Evolutionary conservation across 2,888 invertebrate genomes (phyloP).

Genomic region (Perdita meconis): DNA sequence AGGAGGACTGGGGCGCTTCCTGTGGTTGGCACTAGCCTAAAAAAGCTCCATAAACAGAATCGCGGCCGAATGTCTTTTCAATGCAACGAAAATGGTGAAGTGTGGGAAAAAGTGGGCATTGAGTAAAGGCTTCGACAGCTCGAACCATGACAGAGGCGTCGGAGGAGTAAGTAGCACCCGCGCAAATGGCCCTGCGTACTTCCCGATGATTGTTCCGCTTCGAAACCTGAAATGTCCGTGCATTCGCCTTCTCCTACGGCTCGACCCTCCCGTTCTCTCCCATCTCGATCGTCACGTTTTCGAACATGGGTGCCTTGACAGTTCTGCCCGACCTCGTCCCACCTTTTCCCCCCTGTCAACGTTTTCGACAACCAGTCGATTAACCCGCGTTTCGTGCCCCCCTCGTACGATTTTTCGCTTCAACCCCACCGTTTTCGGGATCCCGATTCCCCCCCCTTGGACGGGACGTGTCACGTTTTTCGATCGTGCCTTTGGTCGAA

Average conservation of each 20-base stretch:
- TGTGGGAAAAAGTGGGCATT: constrained; percentile 92
- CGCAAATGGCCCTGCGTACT: constrained; percentile 30
- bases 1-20: constrained; percentile 78
- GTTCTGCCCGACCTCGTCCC: constrained; percentile 27
- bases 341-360: constrained; percentile 36
- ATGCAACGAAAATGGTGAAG: constrained; percentile 94
- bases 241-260: constrained; percentile 18
- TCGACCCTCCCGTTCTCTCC: constrained; percentile 8
- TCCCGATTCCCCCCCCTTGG: constrained; percentile 24
- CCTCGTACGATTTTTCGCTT: constrained; percentile 27
- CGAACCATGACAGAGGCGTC: constrained; percentile 96
- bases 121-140: constrained; percentile 93
- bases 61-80: constrained; percentile 81
- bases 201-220: constrained; percentile 47
- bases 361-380: constrained; percentile 23
- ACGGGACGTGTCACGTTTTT: constrained; percentile 54
- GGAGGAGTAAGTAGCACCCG: constrained; percentile 91
- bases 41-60: constrained; percentile 73
- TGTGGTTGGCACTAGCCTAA: constrained; percentile 79
- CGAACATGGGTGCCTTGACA: constrained; percentile 37
- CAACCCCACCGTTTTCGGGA: constrained; percentile 11
- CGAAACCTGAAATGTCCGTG: constrained; percentile 50
- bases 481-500: constrained; percentile 37
- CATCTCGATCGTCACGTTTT: constrained; percentile 25
- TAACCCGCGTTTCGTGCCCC: constrained; percentile 16